Base-by-base conservation (phyloP, 2,113 vertebrate genomes). In the Campylomormyrus numenius region DNA sequence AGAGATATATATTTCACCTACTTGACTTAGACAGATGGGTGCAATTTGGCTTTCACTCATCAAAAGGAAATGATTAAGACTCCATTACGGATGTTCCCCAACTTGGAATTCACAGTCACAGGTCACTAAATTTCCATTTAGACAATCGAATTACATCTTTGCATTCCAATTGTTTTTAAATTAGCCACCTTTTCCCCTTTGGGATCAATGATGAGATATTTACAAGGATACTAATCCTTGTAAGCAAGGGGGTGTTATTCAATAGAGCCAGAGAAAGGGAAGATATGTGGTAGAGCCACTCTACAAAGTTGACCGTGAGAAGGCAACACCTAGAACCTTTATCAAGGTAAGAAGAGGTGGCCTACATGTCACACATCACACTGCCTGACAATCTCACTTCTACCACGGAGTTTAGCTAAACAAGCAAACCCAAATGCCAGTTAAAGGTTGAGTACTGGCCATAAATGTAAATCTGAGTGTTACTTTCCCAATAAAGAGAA, bases 161-260 rank as follows among this genome's bases (percentile, higher is more conserved):
- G 48, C 89, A 80, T 70, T 85, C 56, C 86, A 35, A 91, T 90
- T 88, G 87, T 90, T 91, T 89, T 90, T 88, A 91, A 53, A 91
- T 92, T 90, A 91, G 91, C 90, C 46, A 39, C 88, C 58, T 31
- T 90, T 56, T 46, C 58, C 31, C 74, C 62, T 52, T 35, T 62
- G 45, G 77, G 10, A 77, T 66, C 80, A 85, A 42, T 50, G 15
- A 53, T 89, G 48, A 84, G 56, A 85, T 70, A 87, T 70, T 88
- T 52, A 42, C 39, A 42, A 42, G 39, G 39, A 42, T 52, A 19
- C 27, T 56, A 52, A 87, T 89, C 53, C n/a, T 49, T 85, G 35
- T 58, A 35, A 39, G 42, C 58, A 83, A 8, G 49, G 52, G 27
- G 62, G 50, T 49, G 48, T 85, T 88, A 90, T 88, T 90, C 77